Percentiles rank a stretch among this genome's conserved stretches.
These are phyloP conservation scores for Achroia grisella DNA, from an alignment of 1,140 invertebrate species.

Conservation along the genomic window DNA sequence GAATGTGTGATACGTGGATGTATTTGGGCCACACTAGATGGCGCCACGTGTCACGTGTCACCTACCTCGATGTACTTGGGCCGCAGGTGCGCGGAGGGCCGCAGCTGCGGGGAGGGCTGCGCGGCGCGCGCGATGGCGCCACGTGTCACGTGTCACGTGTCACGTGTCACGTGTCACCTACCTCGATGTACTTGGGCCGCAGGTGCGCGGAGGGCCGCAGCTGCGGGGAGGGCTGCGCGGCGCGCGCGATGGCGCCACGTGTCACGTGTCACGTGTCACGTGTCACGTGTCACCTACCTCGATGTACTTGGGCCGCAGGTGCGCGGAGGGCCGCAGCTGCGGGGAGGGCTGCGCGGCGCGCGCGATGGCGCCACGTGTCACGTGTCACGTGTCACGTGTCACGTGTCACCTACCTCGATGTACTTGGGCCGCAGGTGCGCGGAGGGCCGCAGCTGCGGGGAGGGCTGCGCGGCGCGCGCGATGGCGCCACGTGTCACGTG, in stretches of 20 bases:
- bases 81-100: conserved; percentile 76
- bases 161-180: conserved; percentile 14
- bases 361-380: conserved; percentile 32
- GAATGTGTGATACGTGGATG: conserved; percentile 74
- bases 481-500: conserved; percentile 29
- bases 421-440: conserved; percentile 83
- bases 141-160: conserved; percentile 24
- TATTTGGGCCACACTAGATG: conserved; percentile 81
- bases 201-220: conserved; percentile 74
- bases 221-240: conserved; percentile 81
- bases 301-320: conserved; percentile 86
- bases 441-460: conserved; percentile 71
- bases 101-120: conserved; percentile 79
- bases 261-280: conserved; percentile 19
- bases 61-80: conserved; percentile 89
- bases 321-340: conserved; percentile 73
- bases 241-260: conserved; percentile 32
- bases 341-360: conserved; percentile 82
- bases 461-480: conserved; percentile 83
- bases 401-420: conserved; percentile 80
- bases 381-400: conserved; percentile 16
- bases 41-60: conserved; percentile 17
- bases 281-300: conserved; percentile 76
- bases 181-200: conserved; percentile 91
- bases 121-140: conserved; percentile 70